Percentiles rank a stretch among this genome's conserved stretches.
Conservation (phyloP, 2,797 vertebrate species). For the Macropus fuliginosus region DNA sequence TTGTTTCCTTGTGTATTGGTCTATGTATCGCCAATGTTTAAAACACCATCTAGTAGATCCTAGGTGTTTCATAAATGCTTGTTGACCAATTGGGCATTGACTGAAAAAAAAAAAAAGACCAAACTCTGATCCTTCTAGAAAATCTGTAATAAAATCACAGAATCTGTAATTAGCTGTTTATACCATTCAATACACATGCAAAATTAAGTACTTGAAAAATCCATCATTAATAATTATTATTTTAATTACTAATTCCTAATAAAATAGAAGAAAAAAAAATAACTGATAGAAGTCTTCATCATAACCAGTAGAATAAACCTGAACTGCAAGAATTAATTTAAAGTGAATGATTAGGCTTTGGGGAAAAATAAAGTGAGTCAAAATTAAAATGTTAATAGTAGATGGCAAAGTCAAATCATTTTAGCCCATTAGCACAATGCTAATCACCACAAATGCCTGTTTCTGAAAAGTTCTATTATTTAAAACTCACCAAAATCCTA, state of each 20-base stretch:
- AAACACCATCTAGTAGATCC: background rate
- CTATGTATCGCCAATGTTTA: background rate
- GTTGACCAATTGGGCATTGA: background rate
- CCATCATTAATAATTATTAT: constrained; percentile 18
- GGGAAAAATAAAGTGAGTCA: constrained; percentile 40
- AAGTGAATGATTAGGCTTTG: constrained; percentile 27
- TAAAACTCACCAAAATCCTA: background rate
- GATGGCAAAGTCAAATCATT: background rate
- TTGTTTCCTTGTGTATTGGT: background rate
- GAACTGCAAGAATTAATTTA: constrained; percentile 48
- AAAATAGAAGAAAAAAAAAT: constrained; percentile 49
- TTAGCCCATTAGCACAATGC: background rate
- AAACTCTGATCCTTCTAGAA: background rate
- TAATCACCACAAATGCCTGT: background rate
- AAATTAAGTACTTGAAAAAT: constrained; percentile 48
- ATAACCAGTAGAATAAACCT: background rate
- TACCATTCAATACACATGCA: background rate
- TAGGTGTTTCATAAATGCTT: background rate
- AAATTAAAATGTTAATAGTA: background rate
- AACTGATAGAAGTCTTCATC: background rate
- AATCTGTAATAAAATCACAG: background rate
- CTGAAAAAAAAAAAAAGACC: background rate
- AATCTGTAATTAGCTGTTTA: background rate
- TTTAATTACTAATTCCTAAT: constrained; percentile 35
- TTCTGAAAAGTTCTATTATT: background rate